These are phyloP conservation scores for Cantharis rufa DNA, from an alignment of 2,888 invertebrate species.

Conservation along the genomic window DNA sequence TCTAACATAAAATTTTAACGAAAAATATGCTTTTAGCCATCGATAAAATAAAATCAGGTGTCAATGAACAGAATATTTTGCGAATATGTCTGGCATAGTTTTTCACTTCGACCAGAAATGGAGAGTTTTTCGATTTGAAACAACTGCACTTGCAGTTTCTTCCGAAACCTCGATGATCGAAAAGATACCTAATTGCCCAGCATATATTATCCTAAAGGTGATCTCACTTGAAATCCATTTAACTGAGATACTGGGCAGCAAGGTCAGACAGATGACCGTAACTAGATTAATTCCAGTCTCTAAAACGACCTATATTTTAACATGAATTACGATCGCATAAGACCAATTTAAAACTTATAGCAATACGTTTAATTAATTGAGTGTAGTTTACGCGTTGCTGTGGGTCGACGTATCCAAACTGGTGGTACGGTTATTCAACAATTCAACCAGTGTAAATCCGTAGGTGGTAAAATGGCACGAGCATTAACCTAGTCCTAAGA, in stretches of 20 bases:
- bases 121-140: too few species aligned
- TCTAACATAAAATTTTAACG: not conserved
- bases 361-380: conserved; percentile 47
- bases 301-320: conserved; percentile 23
- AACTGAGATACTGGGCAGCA: not conserved
- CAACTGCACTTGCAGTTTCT: too few species aligned
- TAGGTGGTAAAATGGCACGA: conserved; percentile 38
- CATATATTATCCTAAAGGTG: not conserved
- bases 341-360: conserved; percentile 26
- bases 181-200: not conserved
- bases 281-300: conserved; percentile 18
- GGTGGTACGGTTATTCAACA: conserved; percentile 21
- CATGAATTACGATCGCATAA: conserved; percentile 23
- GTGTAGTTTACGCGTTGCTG: conserved; percentile 50
- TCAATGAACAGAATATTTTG: not conserved
- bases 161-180: not conserved
- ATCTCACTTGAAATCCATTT: not conserved
- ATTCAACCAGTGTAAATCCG: conserved; percentile 12
- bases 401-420: conserved; percentile 50
- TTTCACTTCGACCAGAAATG: too few species aligned
- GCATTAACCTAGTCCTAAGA: conserved; percentile 38
- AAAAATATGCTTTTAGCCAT: not conserved
- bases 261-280: conserved; percentile 18
- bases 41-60: not conserved
- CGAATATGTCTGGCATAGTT: too few species aligned